phyloP scores from a whole-genome alignment of 2,113 vertebrate genomes.

The Grammomys surdaster region DNA sequence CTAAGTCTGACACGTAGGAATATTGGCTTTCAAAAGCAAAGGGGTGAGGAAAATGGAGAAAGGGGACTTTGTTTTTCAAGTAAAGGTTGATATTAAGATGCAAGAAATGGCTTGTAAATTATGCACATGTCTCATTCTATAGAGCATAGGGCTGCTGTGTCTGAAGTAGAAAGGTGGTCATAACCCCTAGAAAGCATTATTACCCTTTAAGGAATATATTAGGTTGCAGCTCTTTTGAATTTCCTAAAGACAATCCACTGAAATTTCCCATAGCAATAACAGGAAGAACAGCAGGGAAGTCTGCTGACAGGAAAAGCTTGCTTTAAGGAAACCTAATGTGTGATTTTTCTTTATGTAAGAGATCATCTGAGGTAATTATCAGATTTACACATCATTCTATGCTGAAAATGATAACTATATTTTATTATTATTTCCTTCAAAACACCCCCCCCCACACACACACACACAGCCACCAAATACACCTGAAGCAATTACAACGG shows the following conservation, averaged over 20 bases:
- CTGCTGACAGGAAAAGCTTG: conserved; percentile 34
- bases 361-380: conserved; percentile 38
- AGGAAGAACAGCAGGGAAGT: conserved; percentile 42
- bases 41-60: background rate
- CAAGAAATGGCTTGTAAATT: conserved; percentile 73
- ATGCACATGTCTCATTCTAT: conserved; percentile 62
- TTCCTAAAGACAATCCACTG: conserved; percentile 21
- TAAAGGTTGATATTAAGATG: conserved; percentile 65
- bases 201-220: conserved; percentile 64
- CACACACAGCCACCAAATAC: background rate
- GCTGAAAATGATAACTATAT: conserved; percentile 22
- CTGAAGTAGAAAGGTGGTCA: conserved; percentile 52
- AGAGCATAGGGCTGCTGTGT: conserved; percentile 47
- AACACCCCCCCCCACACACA: background rate
- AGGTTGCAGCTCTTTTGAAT: conserved; percentile 65
- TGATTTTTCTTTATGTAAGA: conserved; percentile 42
- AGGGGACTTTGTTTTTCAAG: conserved; percentile 44
- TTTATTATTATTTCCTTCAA: conserved; percentile 45
- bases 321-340: conserved; percentile 49
- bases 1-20: conserved; percentile 70
- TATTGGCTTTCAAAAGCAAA: conserved; percentile 57
- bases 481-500: conserved; percentile 17
- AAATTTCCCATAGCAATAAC: conserved; percentile 59
- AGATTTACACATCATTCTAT: conserved; percentile 44
- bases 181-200: conserved; percentile 53